These are phyloP conservation scores for Amblyjoppa fuscipennis DNA, from an alignment of 2,888 invertebrate species.

Conservation along the genomic window DNA sequence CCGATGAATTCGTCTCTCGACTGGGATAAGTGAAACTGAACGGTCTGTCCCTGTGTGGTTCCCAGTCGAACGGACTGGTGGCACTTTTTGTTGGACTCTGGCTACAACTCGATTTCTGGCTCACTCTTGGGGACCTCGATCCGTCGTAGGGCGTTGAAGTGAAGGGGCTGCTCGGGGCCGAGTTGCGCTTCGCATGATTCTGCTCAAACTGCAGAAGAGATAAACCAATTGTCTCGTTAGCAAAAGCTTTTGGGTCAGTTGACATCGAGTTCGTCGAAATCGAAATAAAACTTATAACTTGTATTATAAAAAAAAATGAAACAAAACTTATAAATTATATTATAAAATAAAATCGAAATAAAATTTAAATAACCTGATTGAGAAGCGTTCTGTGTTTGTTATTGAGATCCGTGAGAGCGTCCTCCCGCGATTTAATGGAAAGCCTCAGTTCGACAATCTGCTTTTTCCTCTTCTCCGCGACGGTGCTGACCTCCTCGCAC, in stretches of 20 bases:
- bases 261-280: no score
- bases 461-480: conserved; percentile 85
- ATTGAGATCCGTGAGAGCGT: conserved; percentile 85
- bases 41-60: conserved; percentile 74
- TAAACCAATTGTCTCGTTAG: neutral
- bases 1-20: conserved; percentile 54
- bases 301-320: neutral
- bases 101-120: conserved; percentile 69
- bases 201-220: conserved; percentile 78
- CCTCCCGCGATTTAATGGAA: conserved; percentile 84
- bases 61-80: conserved; percentile 76
- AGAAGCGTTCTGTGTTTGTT: conserved; percentile 83
- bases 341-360: neutral
- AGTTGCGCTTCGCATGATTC: conserved; percentile 76
- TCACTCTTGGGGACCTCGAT: conserved; percentile 71
- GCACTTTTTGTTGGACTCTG: conserved; percentile 74
- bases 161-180: conserved; percentile 79
- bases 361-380: conserved; percentile 77
- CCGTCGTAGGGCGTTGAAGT: conserved; percentile 74
- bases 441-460: conserved; percentile 85
- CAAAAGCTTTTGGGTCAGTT: neutral
- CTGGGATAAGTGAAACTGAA: conserved; percentile 59
- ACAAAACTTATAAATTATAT: conserved; percentile 11
- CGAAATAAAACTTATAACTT: no score
- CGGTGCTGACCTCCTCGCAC: conserved; percentile 78